Base-by-base conservation (phyloP, 2,888 invertebrate genomes). In the Lasiommata megera region DNA sequence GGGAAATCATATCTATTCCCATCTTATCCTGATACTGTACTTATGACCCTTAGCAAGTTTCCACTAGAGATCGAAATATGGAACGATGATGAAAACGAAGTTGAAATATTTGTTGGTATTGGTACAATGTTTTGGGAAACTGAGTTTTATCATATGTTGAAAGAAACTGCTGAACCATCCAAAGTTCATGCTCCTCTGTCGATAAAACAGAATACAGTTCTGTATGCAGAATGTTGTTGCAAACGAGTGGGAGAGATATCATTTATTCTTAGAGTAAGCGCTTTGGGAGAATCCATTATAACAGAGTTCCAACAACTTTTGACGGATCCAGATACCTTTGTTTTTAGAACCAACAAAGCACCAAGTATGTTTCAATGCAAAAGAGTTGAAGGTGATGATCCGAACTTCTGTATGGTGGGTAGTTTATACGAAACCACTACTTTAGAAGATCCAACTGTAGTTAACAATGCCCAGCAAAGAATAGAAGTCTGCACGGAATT, bases 1-100 rank as follows among this genome's bases (percentile, higher is more conserved):
- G 81, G 93, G 78, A 92, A 92, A 83, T 92, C 93, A 0, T 88
- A 82, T 67, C 67, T 93, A 16, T 93, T 93, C 54, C 81, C 92
- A 6, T 84, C 86, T 17, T 88, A 83, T 52, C 82, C 92, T 3
- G 86, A 89, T 38, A 84, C 85, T 1, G 72, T 93, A 11, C 73
- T 89, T 0, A 73, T 81, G 64, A 82, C 80, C 31, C 71, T 93
- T 5, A 81, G 80, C 38, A 82, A 81, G 48, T 88, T 85, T 65
- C 92, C 92, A n/a, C 66, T 93, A 47, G 85, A 90, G 70, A 75
- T 93, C 34, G 84, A 85, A 64, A 77, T 93, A 6, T 88, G 83
- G 79, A 85, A 88, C 17, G 91, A 90, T 51, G 85, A 88, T 52
- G 79, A 79, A 52, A 75, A 77, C 1, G 84, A 86, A 72, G 68